Conservation (phyloP, 2,888 invertebrate genomes). For the Torymus tubicola region DNA sequence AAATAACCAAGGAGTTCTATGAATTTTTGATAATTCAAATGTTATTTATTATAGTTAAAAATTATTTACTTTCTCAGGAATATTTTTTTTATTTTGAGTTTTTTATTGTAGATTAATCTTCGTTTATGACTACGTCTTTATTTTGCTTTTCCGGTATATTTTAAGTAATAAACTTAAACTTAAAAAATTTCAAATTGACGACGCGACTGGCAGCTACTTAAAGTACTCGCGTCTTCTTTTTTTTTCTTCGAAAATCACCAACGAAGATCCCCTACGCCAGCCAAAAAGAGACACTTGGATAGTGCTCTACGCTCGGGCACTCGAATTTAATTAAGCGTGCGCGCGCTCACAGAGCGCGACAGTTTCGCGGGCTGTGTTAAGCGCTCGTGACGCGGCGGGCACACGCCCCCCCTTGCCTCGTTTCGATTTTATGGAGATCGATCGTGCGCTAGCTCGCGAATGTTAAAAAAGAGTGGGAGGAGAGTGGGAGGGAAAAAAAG, state of each 20-base stretch:
- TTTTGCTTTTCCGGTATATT: no score
- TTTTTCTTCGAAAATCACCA: background rate
- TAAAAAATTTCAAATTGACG: no score
- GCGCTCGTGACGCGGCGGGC: background rate
- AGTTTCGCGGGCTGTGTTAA: slow-evolving; percentile 17
- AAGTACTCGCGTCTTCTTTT: background rate
- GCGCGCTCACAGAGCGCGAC: slow-evolving; percentile 1
- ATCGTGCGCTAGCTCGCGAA: slow-evolving; percentile 25
- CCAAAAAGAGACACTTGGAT: slow-evolving; percentile 2
- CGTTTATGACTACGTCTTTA: no score
- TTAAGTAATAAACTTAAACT: no score
- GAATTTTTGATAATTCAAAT: no score
- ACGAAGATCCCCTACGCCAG: background rate
- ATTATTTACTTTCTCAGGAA: no score
- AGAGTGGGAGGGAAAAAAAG: background rate
- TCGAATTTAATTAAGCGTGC: slow-evolving; percentile 42
- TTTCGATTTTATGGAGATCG: slow-evolving; percentile 48
- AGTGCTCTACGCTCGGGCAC: slow-evolving; percentile 1
- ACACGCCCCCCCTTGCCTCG: slow-evolving; percentile 15
- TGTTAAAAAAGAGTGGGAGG: slow-evolving; percentile 1
- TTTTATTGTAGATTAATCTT: no score
- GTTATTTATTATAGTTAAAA: no score
- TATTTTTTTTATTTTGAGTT: no score
- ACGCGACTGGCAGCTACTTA: no score
- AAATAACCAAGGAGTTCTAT: no score